phyloP scores from a whole-genome alignment of 2,888 invertebrate species.

The Drosophila basisetae region DNA sequence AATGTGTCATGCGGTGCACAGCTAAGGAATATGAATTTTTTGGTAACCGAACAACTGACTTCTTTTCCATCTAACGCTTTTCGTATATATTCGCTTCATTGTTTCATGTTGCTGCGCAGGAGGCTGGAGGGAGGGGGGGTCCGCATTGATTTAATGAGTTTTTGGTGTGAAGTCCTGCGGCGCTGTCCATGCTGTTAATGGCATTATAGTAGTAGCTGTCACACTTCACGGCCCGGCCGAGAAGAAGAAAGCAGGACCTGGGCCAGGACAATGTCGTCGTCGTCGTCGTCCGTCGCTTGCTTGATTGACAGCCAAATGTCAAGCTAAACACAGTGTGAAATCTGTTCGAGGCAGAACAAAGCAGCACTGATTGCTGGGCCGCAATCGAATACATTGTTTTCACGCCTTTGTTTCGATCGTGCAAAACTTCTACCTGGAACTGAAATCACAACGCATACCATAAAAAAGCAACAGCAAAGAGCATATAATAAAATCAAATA shows the following conservation, averaged over 20 bases:
- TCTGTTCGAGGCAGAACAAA: constrained; percentile 62
- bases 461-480: constrained; percentile 15
- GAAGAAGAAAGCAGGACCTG: constrained; percentile 1
- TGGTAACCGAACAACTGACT: constrained; percentile 55
- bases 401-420: constrained; percentile 69
- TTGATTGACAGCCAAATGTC: constrained; percentile 78
- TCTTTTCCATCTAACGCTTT: constrained; percentile 58
- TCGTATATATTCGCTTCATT: constrained; percentile 52
- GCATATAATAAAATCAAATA: constrained; percentile 43
- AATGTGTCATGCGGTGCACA: constrained; percentile 65
- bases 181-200: constrained; percentile 68
- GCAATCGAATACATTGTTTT: constrained; percentile 72
- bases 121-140: constrained; percentile 2
- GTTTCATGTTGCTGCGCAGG: constrained; percentile 18
- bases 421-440: constrained; percentile 48
- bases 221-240: constrained; percentile 54
- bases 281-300: constrained; percentile 6
- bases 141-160: constrained; percentile 74
- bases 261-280: neutral
- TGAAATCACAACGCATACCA: constrained; percentile 29
- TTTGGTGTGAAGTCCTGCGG: constrained; percentile 74
- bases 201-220: constrained; percentile 74
- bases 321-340: constrained; percentile 79
- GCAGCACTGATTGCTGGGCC: constrained; percentile 73
- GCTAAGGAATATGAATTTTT: constrained; percentile 33